These are phyloP conservation scores for Vombatus ursinus DNA, from an alignment of 2,113 vertebrate genomes.

Conservation along the genomic window DNA sequence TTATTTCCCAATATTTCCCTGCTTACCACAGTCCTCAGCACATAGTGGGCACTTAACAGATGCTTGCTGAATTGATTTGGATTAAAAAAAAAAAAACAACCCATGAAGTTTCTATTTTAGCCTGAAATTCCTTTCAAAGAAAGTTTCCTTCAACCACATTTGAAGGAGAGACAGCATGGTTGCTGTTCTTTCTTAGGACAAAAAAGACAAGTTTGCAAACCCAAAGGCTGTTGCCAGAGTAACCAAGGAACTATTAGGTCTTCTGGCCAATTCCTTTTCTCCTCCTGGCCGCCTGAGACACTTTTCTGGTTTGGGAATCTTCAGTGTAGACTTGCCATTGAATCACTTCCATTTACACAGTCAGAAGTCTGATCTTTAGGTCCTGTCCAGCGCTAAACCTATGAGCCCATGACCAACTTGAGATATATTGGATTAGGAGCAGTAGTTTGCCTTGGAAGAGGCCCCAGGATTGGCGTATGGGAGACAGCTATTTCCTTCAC, in stretches of 20 bases:
- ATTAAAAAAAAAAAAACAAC: neutral
- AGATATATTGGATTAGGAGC: neutral
- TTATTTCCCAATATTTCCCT: neutral
- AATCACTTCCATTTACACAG: neutral
- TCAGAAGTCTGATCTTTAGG: too few species aligned
- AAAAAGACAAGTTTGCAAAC: neutral
- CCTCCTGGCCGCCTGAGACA: neutral
- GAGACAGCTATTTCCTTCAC: accelerated
- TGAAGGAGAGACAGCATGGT: neutral
- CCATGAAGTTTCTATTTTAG: neutral
- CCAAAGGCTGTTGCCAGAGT: neutral
- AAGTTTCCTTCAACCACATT: neutral
- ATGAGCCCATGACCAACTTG: neutral
- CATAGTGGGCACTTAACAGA: neutral
- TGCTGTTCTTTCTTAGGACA: neutral
- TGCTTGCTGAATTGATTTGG: neutral
- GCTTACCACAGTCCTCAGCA: neutral
- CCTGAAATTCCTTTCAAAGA: neutral
- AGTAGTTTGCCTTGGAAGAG: neutral
- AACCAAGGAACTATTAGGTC: neutral
- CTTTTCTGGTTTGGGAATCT: neutral
- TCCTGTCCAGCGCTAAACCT: neutral
- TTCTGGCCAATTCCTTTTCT: neutral
- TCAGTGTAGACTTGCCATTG: neutral
- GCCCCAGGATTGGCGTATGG: neutral